Conservation (phyloP, 1,140 invertebrate genomes). For the Kradibia gibbosae region DNA sequence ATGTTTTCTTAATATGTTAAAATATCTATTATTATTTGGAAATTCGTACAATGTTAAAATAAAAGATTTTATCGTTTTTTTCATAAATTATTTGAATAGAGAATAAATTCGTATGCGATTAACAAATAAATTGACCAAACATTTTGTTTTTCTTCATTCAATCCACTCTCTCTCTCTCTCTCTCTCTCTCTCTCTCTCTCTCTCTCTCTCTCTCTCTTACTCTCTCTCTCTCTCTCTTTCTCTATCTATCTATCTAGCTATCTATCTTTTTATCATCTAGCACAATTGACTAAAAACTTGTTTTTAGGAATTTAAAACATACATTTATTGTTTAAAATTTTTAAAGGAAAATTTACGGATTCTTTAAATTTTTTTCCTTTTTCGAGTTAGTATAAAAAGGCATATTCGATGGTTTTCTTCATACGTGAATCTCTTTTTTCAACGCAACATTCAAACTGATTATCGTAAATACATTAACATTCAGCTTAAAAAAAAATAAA, state of each 20-base stretch:
- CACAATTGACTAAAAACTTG: constrained; percentile 1
- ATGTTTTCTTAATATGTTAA: background rate
- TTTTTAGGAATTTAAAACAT: constrained; percentile 17
- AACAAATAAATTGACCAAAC: constrained; percentile 12
- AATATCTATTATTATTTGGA: background rate
- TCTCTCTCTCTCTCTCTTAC: background rate
- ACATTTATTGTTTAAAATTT: background rate
- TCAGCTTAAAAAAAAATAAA: background rate
- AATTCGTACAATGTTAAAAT: background rate
- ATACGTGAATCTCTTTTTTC: constrained; percentile 7
- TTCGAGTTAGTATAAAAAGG: constrained; percentile 2
- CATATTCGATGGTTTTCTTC: constrained; percentile 19
- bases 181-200: background rate
- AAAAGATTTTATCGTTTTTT: constrained; percentile 3
- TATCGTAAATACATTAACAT: constrained; percentile 35
- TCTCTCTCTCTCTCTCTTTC: background rate
- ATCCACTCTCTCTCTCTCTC: background rate
- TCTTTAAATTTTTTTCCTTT: constrained; percentile 9
- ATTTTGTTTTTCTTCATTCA: background rate
- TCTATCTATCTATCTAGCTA: background rate
- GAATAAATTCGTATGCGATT: constrained; percentile 5
- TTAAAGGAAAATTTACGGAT: background rate
- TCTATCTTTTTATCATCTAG: background rate
- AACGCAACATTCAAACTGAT: constrained; percentile 35
- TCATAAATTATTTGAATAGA: constrained; percentile 19